Conservation (phyloP, 2,113 vertebrate species). For the Hyperopisus bebe region DNA sequence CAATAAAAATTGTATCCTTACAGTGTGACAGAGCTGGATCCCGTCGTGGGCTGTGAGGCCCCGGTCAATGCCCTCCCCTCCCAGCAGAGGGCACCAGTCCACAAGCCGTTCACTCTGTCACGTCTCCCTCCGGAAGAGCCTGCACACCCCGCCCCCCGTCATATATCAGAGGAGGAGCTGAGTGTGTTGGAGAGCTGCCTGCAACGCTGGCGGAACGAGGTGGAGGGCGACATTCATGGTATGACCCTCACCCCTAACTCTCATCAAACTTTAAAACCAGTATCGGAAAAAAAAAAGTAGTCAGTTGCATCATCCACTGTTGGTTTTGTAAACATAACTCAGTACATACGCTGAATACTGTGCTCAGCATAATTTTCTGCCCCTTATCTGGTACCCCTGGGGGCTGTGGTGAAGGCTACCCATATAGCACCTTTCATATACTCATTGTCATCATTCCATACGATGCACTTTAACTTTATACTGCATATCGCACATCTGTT, state of each 20-base stretch:
- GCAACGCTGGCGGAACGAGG: slow-evolving; percentile 96
- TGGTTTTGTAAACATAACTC: neutral
- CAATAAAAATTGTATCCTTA: neutral
- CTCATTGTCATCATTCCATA: too few relatives aligned
- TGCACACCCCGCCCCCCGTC: slow-evolving; percentile 89
- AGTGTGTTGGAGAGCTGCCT: slow-evolving; percentile 86
- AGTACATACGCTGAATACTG: neutral
- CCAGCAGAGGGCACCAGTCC: slow-evolving; percentile 75
- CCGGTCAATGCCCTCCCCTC: slow-evolving; percentile 39
- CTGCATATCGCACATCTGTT: too few relatives aligned
- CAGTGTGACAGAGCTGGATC: slow-evolving; percentile 75
- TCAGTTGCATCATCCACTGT: neutral
- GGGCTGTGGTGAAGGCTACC: neutral
- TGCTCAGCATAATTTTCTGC: neutral
- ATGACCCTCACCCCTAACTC: slow-evolving; percentile 9
- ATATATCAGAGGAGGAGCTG: slow-evolving; percentile 91
- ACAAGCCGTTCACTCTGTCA: slow-evolving; percentile 96
- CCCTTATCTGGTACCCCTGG: neutral
- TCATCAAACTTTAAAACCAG: neutral
- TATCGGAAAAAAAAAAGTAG: neutral
- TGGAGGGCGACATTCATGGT: slow-evolving; percentile 94
- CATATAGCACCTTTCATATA: neutral
- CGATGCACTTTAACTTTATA: too few relatives aligned
- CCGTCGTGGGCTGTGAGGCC: slow-evolving; percentile 62
- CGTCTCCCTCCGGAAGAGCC: slow-evolving; percentile 85